Base-by-base conservation (phyloP, 1,140 invertebrate genomes). In the Anadara kagoshimensis region DNA sequence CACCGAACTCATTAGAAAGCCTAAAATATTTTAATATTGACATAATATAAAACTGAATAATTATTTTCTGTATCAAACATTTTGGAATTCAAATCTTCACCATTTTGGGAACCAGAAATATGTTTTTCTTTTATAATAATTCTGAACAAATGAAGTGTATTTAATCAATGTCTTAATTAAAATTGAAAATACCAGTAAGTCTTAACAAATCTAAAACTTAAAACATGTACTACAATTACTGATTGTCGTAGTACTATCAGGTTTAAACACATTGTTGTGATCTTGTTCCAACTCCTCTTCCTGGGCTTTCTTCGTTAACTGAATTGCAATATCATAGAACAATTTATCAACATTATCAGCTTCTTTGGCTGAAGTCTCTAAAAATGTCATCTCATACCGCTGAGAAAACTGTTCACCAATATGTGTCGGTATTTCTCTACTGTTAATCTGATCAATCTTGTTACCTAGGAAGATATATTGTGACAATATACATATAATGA, bases 371-470 rank as follows among this genome's bases (percentile, higher is more conserved):
- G 87, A 89, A 0, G 87, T 89, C 70, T 89, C 87, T 26, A 89
- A 67, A 67, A 85, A 89, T 47, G 97, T 97, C 96, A 99, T 98
- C 79, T 96, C 95, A 88, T 98, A 95, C 78, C 94, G 92, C 86
- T 96, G 94, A 49, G 97, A 96, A 92, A 98, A 99, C 87, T 98
- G 95, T 90, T 97, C 95, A n/a, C 96, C 97, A 56, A 98, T 95
- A 87, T 95, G 93, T 14, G 93, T 93, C 10, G 97, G 97, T 84
- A 99, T 97, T 92, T 98, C 97, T 80, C 96, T 92, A 20, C 79
- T 80, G 86, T 97, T 96, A 87, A 97, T 96, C 77, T 96, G 92
- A 89, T 99, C 97, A 84, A 95, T 97, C 92, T 98, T 98, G 90
- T 98, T 98, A 76, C 95, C 95, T 96, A 83, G 68, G 87, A 90